Conservation (phyloP, 2,113 vertebrate species). For the Acanthochromis polyacanthus region DNA sequence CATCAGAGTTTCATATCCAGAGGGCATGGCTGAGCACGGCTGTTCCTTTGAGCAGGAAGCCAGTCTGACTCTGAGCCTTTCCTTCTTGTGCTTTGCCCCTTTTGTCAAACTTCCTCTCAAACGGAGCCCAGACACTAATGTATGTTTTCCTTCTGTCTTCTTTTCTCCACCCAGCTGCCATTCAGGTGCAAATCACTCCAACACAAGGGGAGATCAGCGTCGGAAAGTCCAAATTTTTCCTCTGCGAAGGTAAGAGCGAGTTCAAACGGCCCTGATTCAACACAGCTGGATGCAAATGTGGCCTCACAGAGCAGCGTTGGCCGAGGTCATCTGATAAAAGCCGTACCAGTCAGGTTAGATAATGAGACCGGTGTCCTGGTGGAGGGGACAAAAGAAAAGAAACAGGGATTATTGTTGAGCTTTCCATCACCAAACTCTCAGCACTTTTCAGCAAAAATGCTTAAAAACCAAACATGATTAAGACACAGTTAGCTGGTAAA, state of each 20-base stretch:
- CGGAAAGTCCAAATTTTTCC: slow-evolving; percentile 98
- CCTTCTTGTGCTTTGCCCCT: slow-evolving; percentile 33
- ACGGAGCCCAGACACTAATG: slow-evolving; percentile 37
- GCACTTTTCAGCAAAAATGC: too few relatives aligned
- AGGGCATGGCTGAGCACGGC: slow-evolving; percentile 18
- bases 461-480: too few relatives aligned
- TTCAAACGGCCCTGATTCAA: neutral
- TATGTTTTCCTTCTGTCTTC: slow-evolving; percentile 66
- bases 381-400: neutral
- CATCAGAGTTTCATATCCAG: slow-evolving; percentile 45
- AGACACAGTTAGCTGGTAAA: too few relatives aligned
- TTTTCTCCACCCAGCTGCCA: slow-evolving; percentile 84
- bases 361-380: neutral
- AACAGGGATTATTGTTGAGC: neutral
- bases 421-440: too few relatives aligned
- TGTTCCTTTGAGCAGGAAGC: slow-evolving; percentile 44
- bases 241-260: slow-evolving; percentile 91
- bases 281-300: slow-evolving; percentile 23
- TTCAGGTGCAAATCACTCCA: slow-evolving; percentile 97
- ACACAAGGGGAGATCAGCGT: slow-evolving; percentile 95
- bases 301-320: neutral
- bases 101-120: slow-evolving; percentile 18
- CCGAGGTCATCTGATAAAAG: slow-evolving; percentile 23
- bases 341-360: slow-evolving; percentile 15
- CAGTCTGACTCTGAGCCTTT: slow-evolving; percentile 28